Evolutionary conservation across 2,888 invertebrate genomes (phyloP).

Genomic region (Amphipoea oculea): DNA sequence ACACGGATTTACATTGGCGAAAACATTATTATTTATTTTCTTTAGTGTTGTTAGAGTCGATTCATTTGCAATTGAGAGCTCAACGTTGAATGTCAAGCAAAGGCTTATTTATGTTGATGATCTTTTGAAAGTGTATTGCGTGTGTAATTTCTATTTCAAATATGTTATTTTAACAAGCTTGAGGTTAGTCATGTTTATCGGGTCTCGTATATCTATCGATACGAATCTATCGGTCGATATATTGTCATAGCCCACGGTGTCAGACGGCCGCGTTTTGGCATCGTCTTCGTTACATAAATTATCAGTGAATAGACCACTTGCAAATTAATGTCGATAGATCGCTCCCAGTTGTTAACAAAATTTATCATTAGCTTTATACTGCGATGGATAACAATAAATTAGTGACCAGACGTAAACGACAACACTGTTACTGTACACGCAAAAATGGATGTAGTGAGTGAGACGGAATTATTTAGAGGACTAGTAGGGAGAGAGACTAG

Average conservation of each 20-base stretch:
- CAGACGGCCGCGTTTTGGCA: constrained; percentile 71
- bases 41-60: constrained; percentile 49
- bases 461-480: background rate
- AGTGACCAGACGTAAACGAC: constrained; percentile 20
- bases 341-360: constrained; percentile 68
- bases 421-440: constrained; percentile 15
- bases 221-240: constrained; percentile 69
- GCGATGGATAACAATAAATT: constrained; percentile 60
- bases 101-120: constrained; percentile 42
- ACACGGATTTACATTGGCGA: constrained; percentile 60
- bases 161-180: constrained; percentile 59
- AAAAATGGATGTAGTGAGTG: background rate
- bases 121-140: constrained; percentile 48
- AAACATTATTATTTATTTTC: constrained; percentile 57
- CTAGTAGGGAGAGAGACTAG: background rate
- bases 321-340: constrained; percentile 68
- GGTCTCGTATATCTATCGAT: constrained; percentile 63
- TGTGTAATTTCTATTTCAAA: constrained; percentile 58
- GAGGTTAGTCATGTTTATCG: constrained; percentile 56
- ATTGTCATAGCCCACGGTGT: constrained; percentile 65
- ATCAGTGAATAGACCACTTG: constrained; percentile 63
- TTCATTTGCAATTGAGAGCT: constrained; percentile 48
- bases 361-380: constrained; percentile 66
- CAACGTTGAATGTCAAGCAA: constrained; percentile 44
- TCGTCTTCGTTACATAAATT: constrained; percentile 69